These are phyloP conservation scores for Melanchra persicariae DNA, from an alignment of 2,888 invertebrate genomes.

Conservation along the genomic window DNA sequence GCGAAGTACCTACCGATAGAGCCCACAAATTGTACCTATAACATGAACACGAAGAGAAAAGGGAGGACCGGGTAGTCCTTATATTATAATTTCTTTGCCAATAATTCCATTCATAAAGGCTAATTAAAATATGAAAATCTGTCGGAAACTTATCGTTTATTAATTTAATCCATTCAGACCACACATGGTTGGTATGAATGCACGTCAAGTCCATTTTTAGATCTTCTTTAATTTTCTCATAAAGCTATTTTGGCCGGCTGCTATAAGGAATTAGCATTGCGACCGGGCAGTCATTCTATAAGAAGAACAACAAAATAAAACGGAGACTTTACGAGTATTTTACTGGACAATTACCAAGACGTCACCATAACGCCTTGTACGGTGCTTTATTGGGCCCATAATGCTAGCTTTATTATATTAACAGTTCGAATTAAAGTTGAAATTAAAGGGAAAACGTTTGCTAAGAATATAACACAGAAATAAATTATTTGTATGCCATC, in stretches of 20 bases:
- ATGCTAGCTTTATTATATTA: slow-evolving; percentile 25
- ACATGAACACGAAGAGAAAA: too few relatives aligned
- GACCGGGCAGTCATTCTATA: slow-evolving; percentile 5
- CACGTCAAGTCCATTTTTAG: slow-evolving; percentile 22
- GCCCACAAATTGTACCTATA: background rate
- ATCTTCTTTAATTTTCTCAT: slow-evolving; percentile 39
- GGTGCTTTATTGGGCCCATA: slow-evolving; percentile 36
- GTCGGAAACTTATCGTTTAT: background rate
- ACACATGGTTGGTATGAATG: slow-evolving; percentile 29
- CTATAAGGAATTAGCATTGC: slow-evolving; percentile 32
- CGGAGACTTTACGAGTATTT: slow-evolving; percentile 36
- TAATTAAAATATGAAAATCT: background rate
- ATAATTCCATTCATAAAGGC: background rate
- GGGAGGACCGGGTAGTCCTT: background rate
- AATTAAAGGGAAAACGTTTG: background rate
- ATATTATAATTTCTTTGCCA: background rate
- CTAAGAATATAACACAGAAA: slow-evolving; percentile 8
- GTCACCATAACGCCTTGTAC: slow-evolving; percentile 54
- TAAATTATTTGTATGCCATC: background rate
- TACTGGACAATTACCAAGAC: slow-evolving; percentile 53
- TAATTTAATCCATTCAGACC: slow-evolving; percentile 17
- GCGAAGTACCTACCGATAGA: background rate
- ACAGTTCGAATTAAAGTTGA: slow-evolving; percentile 22
- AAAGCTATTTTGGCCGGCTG: slow-evolving; percentile 37
- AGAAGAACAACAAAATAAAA: slow-evolving; percentile 46